Conservation (phyloP, 2,797 vertebrate genomes). For the Sebastes vulpes region DNA sequence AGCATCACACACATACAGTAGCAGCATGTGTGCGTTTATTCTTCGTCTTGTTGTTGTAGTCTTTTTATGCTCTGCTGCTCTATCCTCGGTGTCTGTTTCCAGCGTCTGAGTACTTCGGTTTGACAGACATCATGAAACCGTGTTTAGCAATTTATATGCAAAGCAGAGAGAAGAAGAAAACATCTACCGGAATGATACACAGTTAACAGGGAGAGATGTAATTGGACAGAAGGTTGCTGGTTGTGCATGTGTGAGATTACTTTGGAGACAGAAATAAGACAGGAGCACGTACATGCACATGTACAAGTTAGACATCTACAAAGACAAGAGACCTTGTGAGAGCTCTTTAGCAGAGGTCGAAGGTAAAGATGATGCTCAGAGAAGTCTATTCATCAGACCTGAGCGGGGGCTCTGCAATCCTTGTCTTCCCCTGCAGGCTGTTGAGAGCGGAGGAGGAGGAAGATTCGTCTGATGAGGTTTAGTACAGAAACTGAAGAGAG, state of each 20-base stretch:
- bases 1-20: background rate
- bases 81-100: constrained; percentile 27
- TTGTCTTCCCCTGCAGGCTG: background rate
- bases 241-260: constrained; percentile 42
- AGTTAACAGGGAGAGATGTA: constrained; percentile 37
- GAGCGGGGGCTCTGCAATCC: background rate
- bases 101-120: constrained; percentile 4
- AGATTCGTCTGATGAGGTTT: constrained; percentile 1
- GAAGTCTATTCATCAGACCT: constrained; percentile 27
- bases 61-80: constrained; percentile 37
- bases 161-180: constrained; percentile 64
- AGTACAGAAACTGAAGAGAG: background rate
- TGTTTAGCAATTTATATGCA: constrained; percentile 79
- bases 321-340: constrained; percentile 13
- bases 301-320: background rate
- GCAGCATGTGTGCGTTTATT: background rate
- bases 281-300: background rate
- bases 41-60: background rate
- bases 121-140: constrained; percentile 62
- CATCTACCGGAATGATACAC: constrained; percentile 49
- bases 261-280: constrained; percentile 18
- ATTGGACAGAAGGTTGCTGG: constrained; percentile 55
- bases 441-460: constrained; percentile 8
- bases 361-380: constrained; percentile 20
- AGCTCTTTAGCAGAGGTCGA: constrained; percentile 26